These are phyloP conservation scores for Picathartes gymnocephalus DNA, from an alignment of 2,113 vertebrate species.

Conservation along the genomic window DNA sequence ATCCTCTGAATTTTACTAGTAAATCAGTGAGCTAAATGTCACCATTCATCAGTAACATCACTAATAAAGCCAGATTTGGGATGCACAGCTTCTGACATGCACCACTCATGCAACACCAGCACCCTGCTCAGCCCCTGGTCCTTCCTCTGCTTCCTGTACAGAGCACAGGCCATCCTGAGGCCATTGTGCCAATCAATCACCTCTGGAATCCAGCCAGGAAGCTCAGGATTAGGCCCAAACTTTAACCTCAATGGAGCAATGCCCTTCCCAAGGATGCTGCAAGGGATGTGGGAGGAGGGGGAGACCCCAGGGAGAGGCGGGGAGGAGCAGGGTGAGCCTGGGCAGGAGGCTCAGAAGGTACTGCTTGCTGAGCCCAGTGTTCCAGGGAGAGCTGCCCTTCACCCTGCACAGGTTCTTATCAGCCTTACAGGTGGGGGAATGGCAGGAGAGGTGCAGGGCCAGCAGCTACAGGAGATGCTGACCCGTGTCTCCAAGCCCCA, in stretches of 20 bases:
- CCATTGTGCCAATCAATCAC: accelerated
- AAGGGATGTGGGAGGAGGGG: not conserved
- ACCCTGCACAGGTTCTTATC: not conserved
- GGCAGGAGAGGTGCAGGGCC: accelerated
- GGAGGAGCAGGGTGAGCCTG: accelerated
- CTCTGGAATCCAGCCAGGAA: not conserved
- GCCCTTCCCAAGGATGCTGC: not conserved
- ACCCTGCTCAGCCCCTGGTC: not conserved
- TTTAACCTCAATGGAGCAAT: accelerated
- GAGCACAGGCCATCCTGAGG: not conserved
- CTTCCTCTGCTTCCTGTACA: accelerated
- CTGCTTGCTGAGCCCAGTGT: accelerated
- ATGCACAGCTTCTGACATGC: not conserved
- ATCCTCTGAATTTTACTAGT: not conserved
- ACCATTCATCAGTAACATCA: not conserved
- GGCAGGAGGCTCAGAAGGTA: not conserved
- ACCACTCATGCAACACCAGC: accelerated
- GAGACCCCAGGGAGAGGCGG: not conserved
- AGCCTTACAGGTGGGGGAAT: not conserved
- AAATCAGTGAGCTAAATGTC: slow-evolving; percentile 15
- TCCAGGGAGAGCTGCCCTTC: not conserved
- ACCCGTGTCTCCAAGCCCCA: accelerated
- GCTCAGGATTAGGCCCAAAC: not conserved
- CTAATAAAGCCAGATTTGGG: not conserved
- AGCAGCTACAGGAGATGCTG: not conserved